These are phyloP conservation scores for Dromococcyx pavoninus DNA, from an alignment of 2,797 vertebrate genomes.

Conservation along the genomic window DNA sequence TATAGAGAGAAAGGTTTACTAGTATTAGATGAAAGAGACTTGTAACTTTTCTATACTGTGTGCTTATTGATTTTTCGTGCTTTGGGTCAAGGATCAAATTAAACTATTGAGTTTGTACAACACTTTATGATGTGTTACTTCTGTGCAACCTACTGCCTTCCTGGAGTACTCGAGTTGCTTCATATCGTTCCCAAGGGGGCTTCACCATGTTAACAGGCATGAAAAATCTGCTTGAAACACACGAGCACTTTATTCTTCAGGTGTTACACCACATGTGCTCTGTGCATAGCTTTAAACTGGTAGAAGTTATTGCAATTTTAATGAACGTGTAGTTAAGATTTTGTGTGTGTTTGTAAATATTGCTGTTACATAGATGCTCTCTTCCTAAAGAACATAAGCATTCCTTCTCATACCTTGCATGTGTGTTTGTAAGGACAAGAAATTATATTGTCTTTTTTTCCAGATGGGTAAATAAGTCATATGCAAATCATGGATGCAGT, in stretches of 20 bases:
- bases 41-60: not conserved
- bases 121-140: not conserved
- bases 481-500: not conserved
- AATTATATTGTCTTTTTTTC: not conserved
- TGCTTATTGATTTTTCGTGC: not conserved
- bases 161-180: not conserved
- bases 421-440: not conserved
- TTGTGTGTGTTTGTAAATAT: not conserved
- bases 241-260: not conserved
- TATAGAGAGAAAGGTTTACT: not conserved
- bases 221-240: not conserved
- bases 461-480: not conserved
- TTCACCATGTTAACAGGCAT: not conserved
- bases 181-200: not conserved
- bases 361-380: not conserved
- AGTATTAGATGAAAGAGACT: not conserved
- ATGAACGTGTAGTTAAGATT: not conserved
- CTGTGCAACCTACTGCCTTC: not conserved
- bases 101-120: not conserved
- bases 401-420: not conserved
- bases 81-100: not conserved
- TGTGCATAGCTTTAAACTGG: accelerated
- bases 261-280: not conserved
- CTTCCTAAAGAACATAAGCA: not conserved
- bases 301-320: not conserved